phyloP scores from a whole-genome alignment of 2,113 vertebrate genomes.

The Morone saxatilis region DNA sequence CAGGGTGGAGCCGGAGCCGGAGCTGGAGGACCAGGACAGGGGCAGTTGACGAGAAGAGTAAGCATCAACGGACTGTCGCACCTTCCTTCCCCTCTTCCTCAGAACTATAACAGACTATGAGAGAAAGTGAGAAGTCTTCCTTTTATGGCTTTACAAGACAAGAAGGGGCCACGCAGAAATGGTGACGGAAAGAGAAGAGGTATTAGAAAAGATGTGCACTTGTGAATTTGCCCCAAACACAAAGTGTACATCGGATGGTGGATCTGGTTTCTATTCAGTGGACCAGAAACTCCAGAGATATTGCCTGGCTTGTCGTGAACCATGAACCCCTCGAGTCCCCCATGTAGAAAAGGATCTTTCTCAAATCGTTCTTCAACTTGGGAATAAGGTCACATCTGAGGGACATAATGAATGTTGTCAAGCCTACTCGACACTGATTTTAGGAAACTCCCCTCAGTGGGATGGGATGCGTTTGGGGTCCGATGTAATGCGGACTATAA shows the following conservation, averaged over 20 bases:
- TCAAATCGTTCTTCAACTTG: neutral
- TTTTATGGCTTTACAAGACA: neutral
- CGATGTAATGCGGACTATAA: neutral
- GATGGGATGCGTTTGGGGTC: neutral
- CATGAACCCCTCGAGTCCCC: too few species aligned
- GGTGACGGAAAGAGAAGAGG: neutral
- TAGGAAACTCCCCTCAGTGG: neutral
- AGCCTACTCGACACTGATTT: neutral
- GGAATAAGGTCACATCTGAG: neutral
- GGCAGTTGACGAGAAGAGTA: slow-evolving; percentile 73
- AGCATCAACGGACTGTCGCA: slow-evolving; percentile 80
- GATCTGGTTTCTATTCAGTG: neutral
- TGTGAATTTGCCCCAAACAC: neutral
- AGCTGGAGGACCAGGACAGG: slow-evolving; percentile 31
- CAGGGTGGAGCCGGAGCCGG: slow-evolving; percentile 56
- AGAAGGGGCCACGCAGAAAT: neutral
- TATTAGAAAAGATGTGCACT: neutral
- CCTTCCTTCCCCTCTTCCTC: slow-evolving; percentile 64
- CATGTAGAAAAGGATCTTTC: neutral
- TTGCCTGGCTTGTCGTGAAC: neutral
- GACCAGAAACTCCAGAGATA: neutral
- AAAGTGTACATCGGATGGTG: neutral
- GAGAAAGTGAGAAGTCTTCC: neutral
- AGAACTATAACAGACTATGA: slow-evolving; percentile 73
- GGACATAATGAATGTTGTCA: neutral